Evolutionary conservation across 1,140 invertebrate genomes (phyloP).

Genomic region (Rhopalosiphum maidis): DNA sequence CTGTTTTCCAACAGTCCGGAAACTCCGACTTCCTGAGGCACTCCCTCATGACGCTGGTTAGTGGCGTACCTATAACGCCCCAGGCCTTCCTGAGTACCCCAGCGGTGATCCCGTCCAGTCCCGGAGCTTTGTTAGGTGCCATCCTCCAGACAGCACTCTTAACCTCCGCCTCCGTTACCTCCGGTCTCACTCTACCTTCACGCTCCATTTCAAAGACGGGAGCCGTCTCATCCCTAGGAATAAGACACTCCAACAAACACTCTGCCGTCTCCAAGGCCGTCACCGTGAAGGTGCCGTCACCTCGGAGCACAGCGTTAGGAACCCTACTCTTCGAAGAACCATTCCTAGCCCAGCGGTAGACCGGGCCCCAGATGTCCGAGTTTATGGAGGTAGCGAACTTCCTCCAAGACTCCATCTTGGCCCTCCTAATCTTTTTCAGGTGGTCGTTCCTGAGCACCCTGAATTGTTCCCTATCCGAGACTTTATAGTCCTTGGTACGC

Average conservation of each 20-base stretch:
- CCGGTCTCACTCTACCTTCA: neutral
- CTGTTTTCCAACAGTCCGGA: neutral
- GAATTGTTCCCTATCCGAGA: too few relatives aligned
- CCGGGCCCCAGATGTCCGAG: neutral
- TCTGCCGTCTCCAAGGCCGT: neutral
- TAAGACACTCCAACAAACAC: neutral
- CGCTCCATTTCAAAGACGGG: neutral
- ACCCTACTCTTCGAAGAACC: neutral
- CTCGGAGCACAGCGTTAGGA: neutral
- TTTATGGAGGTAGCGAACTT: neutral
- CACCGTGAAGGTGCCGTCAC: neutral
- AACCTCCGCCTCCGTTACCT: neutral
- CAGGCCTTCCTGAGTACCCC: constrained; percentile 1
- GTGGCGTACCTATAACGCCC: neutral
- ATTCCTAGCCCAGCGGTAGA: neutral
- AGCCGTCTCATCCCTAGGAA: neutral
- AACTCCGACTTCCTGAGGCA: neutral
- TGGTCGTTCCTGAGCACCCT: too few relatives aligned
- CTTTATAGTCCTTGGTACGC: too few relatives aligned
- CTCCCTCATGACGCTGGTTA: neutral
- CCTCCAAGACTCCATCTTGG: too few relatives aligned
- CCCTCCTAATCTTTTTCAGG: too few relatives aligned
- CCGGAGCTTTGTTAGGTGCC: constrained; percentile 24
- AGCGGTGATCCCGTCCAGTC: constrained; percentile 5
- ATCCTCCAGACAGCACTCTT: neutral